Evolutionary conservation across 2,888 invertebrate genomes (phyloP).

Genomic region (Dasysyrphus tricinctus): DNA sequence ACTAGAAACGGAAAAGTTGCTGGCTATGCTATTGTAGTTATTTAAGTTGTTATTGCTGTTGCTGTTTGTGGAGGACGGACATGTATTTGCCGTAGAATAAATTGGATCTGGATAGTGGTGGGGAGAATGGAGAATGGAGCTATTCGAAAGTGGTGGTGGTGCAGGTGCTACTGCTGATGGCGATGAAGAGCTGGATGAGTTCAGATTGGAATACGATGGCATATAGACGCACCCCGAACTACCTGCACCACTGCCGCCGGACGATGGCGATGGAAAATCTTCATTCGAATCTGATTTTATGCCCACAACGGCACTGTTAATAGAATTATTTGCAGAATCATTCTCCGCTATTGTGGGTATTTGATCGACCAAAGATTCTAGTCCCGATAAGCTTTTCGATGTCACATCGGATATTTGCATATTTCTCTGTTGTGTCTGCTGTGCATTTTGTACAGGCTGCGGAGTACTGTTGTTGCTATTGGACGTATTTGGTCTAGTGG

Average conservation of each 20-base stretch:
- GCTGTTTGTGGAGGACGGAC: conserved; percentile 52
- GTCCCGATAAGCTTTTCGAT: conserved; percentile 93
- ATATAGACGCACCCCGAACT: conserved; percentile 59
- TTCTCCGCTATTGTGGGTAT: conserved; percentile 94
- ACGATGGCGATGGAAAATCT: conserved; percentile 61
- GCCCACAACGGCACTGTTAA: conserved; percentile 76
- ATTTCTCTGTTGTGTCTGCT: conserved; percentile 76
- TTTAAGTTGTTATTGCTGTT: conserved; percentile 53
- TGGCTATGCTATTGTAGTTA: conserved; percentile 77
- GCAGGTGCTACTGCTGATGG: conserved; percentile 43
- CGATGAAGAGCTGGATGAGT: conserved; percentile 60
- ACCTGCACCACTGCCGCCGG: conserved; percentile 48
- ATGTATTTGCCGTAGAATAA: conserved; percentile 59
- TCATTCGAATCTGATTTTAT: conserved; percentile 67
- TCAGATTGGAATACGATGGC: conserved; percentile 61
- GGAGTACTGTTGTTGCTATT: conserved; percentile 63
- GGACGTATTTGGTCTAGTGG: conserved; percentile 45
- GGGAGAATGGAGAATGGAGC: conserved; percentile 42
- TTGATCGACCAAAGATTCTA: conserved; percentile 95
- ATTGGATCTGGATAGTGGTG: conserved; percentile 65
- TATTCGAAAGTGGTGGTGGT: conserved; percentile 47
- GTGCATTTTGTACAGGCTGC: conserved; percentile 71
- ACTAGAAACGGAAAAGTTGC: conserved; percentile 84
- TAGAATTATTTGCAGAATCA: conserved; percentile 80
- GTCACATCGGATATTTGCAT: conserved; percentile 86